Evolutionary conservation across 2,113 vertebrate species (phyloP), one percentile per base, ranked within the genome.

Genomic region (Megatriorchis doriae): DNA sequence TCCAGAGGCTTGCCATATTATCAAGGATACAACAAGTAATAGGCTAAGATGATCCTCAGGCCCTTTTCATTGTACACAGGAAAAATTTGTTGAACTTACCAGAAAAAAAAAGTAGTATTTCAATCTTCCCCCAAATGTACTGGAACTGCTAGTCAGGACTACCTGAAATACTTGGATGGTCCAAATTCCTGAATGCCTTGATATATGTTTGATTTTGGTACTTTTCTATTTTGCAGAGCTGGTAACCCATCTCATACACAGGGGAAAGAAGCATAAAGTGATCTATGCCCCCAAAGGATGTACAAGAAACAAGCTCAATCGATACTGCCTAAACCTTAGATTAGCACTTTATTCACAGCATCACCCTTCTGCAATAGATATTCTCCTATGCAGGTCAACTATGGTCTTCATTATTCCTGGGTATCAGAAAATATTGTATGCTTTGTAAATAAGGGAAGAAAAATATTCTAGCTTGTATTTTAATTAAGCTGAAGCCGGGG

Each of bases 11-110:
- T 61, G 67, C 65, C 59, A 36, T 32, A 86, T 86, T 81, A 90
- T 58, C 88, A 88, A 95, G 87, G 63, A 95, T 81, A 93, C 47
- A 94, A 79, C 55, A 94, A 96, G 48, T 70, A 86, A 91, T 5
- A 85, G 80, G 83, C 42, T 74, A 94, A 91, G 77, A 85, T 4
- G 4, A 86, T 61, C 88, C 58, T 85, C n/a, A 2, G 36, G 81
- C 73, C 38, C 34, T 92, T 84, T 67, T 45, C 85, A 74, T 50
- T 71, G 67, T 96, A 95, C 95, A 96, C 88, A 93, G 81, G 82
- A 93, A 92, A 90, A 94, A 80, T 17, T 20, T 70, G 53, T 88
- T 90, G 50, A 92, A 88, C 18, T 88, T 70, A 11, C 12, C 4
- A 17, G 31, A 47, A 81, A 36, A 58, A 58, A 40, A 43, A 40